Conservation (phyloP, 1,140 invertebrate genomes). For the Trichogramma pretiosum region DNA sequence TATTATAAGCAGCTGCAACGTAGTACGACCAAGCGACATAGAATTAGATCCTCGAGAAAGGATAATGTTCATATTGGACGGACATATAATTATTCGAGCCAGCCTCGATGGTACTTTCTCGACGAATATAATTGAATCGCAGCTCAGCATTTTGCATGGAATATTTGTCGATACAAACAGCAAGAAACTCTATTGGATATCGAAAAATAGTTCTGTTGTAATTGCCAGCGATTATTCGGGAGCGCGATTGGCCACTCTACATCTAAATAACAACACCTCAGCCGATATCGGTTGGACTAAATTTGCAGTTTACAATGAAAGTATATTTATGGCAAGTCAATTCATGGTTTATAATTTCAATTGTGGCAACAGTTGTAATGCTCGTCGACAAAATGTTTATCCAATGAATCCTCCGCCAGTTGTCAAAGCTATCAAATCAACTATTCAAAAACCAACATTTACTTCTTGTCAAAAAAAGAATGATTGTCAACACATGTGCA, state of each 20-base stretch:
- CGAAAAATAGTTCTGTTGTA: background rate
- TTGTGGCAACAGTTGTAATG: background rate
- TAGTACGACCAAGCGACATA: background rate
- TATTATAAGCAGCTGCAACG: background rate
- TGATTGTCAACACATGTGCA: conserved; percentile 10
- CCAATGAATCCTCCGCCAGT: conserved; percentile 1
- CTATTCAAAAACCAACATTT: background rate
- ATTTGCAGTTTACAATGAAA: conserved; percentile 1
- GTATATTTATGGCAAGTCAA: background rate
- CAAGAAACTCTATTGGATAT: conserved; percentile 8
- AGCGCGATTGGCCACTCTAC: no score
- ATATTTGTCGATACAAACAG: background rate
- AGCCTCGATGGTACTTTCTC: conserved; percentile 1
- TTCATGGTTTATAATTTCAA: background rate
- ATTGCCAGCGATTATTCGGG: conserved; percentile 4
- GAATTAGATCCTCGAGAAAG: conserved; percentile 2
- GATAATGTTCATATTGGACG: conserved; percentile 8
- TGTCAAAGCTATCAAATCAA: background rate
- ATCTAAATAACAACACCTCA: background rate
- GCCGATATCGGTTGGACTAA: background rate
- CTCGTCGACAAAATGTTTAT: background rate
- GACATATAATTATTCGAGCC: background rate
- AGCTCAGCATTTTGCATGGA: background rate
- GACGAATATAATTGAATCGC: background rate
- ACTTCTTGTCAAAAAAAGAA: conserved; percentile 4